These are phyloP conservation scores for Trachurus trachurus DNA, from an alignment of 2,797 vertebrate species.

Conservation along the genomic window DNA sequence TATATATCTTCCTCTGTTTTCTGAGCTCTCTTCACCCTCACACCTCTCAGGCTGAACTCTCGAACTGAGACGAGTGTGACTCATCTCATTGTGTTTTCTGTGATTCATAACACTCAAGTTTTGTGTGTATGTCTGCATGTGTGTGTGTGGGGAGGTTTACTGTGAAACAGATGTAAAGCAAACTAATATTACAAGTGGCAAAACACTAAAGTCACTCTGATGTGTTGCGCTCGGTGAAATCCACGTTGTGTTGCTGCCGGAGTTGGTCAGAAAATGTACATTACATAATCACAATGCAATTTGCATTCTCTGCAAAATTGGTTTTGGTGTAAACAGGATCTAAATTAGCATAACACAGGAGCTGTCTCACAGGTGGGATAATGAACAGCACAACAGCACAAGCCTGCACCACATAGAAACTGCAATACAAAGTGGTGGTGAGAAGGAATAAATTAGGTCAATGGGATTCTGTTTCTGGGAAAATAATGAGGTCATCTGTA, in stretches of 20 bases:
- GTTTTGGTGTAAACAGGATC: slow-evolving; percentile 4
- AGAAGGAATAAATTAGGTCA: not conserved
- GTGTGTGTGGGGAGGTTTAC: not conserved
- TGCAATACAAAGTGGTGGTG: not conserved
- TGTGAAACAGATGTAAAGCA: not conserved
- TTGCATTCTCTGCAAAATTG: not conserved
- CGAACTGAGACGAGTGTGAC: not conserved
- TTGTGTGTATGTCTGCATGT: not conserved
- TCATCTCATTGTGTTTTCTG: slow-evolving; percentile 7
- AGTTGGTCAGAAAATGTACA: not conserved
- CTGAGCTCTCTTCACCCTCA: not conserved
- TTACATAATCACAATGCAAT: not conserved
- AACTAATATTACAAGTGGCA: not conserved
- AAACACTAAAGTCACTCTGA: not conserved
- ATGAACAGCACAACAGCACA: not conserved
- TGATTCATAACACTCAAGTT: not conserved
- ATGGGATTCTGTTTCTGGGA: slow-evolving; percentile 15
- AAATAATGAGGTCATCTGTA: not conserved
- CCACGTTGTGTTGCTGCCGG: not conserved
- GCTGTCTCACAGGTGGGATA: slow-evolving; percentile 4
- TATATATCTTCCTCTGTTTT: not conserved
- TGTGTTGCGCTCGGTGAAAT: not conserved
- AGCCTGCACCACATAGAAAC: not conserved
- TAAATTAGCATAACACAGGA: slow-evolving; percentile 11
- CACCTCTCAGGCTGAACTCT: not conserved